phyloP scores from a whole-genome alignment of 2,797 vertebrate genomes.

The Capromys pilorides region DNA sequence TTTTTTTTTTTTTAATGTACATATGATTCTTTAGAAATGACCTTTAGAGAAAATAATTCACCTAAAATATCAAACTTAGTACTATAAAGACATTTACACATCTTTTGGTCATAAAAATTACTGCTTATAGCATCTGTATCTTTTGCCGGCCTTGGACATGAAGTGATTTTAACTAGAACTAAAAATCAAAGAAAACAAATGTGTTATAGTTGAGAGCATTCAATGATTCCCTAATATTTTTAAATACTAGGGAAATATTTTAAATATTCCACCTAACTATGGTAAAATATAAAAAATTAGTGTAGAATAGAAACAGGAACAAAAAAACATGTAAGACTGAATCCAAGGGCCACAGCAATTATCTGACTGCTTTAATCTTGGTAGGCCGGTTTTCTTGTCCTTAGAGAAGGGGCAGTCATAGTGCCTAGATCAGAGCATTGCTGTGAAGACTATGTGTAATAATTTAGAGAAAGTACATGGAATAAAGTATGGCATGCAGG shows the following conservation, averaged over 20 bases:
- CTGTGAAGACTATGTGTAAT: background rate
- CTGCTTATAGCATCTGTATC: background rate
- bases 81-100: background rate
- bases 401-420: background rate
- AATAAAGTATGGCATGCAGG: background rate
- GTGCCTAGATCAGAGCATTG: background rate
- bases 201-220: background rate
- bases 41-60: slow-evolving; percentile 43
- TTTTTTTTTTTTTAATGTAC: background rate
- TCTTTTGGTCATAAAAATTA: slow-evolving; percentile 48
- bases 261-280: slow-evolving; percentile 31
- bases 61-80: background rate
- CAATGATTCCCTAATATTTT: background rate
- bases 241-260: no score
- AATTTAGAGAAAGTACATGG: background rate
- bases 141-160: background rate
- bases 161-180: slow-evolving; percentile 38
- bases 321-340: background rate
- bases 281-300: slow-evolving; percentile 5
- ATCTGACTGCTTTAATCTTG: slow-evolving; percentile 24
- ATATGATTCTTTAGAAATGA: background rate
- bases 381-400: slow-evolving; percentile 10
- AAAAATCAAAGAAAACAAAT: slow-evolving; percentile 32
- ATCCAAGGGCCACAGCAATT: background rate
- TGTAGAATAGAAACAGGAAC: background rate